phyloP scores from a whole-genome alignment of 2,888 invertebrate genomes.

The Monopis laevigella region DNA sequence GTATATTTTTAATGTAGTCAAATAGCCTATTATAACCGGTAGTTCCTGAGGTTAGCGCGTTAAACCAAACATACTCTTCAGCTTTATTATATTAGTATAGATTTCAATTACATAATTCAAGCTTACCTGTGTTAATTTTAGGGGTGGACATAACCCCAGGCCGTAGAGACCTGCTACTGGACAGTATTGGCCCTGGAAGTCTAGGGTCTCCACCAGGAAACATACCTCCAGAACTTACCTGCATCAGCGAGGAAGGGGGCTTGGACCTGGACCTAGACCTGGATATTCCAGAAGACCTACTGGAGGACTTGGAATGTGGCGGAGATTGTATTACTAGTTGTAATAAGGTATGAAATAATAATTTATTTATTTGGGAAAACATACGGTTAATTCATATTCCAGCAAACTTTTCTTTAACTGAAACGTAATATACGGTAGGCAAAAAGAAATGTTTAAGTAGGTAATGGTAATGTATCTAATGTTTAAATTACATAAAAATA shows the following conservation, averaged over 20 bases:
- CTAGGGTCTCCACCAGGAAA: slow-evolving; percentile 56
- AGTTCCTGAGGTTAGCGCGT: no score
- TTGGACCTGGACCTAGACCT: slow-evolving; percentile 82
- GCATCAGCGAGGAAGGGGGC: slow-evolving; percentile 86
- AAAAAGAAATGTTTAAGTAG: no score
- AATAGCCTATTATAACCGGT: no score
- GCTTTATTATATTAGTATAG: no score
- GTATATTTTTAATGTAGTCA: no score
- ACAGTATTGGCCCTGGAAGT: slow-evolving; percentile 52
- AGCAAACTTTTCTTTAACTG: no score
- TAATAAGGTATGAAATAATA: slow-evolving; percentile 71
- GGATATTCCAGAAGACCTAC: slow-evolving; percentile 72
- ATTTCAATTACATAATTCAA: slow-evolving; percentile 3
- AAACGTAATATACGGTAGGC: no score
- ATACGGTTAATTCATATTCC: no score
- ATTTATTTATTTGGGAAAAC: no score
- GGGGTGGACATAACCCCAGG: slow-evolving; percentile 55
- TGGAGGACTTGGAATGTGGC: slow-evolving; percentile 82
- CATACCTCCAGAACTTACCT: slow-evolving; percentile 78
- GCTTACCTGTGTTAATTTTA: slow-evolving; percentile 48
- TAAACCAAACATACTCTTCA: no score
- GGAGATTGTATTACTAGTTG: slow-evolving; percentile 87
- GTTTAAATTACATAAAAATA: no score
- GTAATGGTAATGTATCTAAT: no score
- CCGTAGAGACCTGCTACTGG: slow-evolving; percentile 47